Evolutionary conservation across 2,888 invertebrate genomes (phyloP), one percentile per base, ranked within the genome.

Genomic region (Caenorhabditis doughertyi): DNA sequence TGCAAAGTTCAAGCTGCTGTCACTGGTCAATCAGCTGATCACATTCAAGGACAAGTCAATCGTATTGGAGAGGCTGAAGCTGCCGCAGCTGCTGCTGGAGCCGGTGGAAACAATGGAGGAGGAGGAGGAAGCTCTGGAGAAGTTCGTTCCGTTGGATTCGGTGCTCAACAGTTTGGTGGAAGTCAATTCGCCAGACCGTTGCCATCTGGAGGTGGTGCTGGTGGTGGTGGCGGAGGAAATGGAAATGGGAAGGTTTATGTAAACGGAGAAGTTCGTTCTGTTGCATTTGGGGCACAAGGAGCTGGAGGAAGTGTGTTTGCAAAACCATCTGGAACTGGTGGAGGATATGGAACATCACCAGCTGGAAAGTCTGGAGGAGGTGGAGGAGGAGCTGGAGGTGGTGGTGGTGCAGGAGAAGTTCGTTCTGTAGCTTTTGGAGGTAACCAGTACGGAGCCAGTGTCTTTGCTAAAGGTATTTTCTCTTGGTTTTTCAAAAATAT

Each of bases 1-100:
- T 27, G 25, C 1, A 68, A 79, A 16, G 71, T 74, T 18, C 74
- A 76, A 21, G 79, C 71, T 3, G 62, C 67, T 7, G 76, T 79
- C 27, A 83, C 83, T 47, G 83, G 83, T 44, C 79, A 83, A 47
- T 51, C 83, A 5, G 27, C 35, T 23, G 76, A 76, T 11, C 74
- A 74, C 23, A 64, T 83, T 39, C 71, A 74, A 13, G 55, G 47
- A 13, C 82, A 83, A 35, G 42, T 83, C 9, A 32, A 62, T 42
- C 60, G 49, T 32, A 64, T 74, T 32, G 81, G 67, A 32, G 56
- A 39, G 16, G 3, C 32, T 16, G 68, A 56, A 23, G 64, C 77
- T 18, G 77, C 72, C 9, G 64, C 64, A 11, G 79, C 67, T n/a
- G 42, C 32, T 4, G 49, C 47, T 21, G 56, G n/a, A 8, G 77